Evolutionary conservation across 2,113 vertebrate species (phyloP), one percentile per base, ranked within the genome.

Genomic region (Melanotaenia duboulayi): DNA sequence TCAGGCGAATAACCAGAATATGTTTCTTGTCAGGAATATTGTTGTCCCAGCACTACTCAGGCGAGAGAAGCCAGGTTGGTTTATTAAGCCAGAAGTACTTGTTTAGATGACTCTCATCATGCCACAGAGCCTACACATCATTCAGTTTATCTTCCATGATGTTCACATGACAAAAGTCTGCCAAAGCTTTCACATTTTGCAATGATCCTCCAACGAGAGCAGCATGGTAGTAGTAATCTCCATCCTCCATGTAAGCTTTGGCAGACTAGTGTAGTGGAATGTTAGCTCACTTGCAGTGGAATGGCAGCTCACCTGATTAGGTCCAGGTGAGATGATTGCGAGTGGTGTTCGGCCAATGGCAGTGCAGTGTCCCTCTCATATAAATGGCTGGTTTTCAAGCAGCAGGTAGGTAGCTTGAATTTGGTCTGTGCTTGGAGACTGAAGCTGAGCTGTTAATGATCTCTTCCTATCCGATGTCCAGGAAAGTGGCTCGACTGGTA

Each of bases 21-120:
- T 90, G 76, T 0, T 1, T n/a, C 0, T 13, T 23, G 4, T 81
- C 8, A 0, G 3, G 7, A 0, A 88, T 66, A 4, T 0, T 1
- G 0, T 0, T 0, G 5, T 74, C 79, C 93, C 94, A 95, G 83
- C 94, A 95, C 74, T 94, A 94, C 79, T 95, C 95, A 0, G 95
- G 94, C 0, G 95, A 94, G 22, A 95, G 87, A 58, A 95, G 58
- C 70, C 85, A 93, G 68, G 82, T 71, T 19, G 94, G 94, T 54
- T 94, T 93, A 37, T 89, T 35, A 16, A 92, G 39, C 89, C 89
- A 93, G 20, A 94, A 89, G 89, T 90, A 94, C 71, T 92, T 94
- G 81, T 94, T 95, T 6, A 95, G 91, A 65, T 95, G 94, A 74
- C 95, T 95, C 76, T 95, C 93, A 14, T 95, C 94, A 0, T 95